Conservation (phyloP, 30 jellyfish, hydroid and myxozoan species). For the Aurelia sp. region DNA sequence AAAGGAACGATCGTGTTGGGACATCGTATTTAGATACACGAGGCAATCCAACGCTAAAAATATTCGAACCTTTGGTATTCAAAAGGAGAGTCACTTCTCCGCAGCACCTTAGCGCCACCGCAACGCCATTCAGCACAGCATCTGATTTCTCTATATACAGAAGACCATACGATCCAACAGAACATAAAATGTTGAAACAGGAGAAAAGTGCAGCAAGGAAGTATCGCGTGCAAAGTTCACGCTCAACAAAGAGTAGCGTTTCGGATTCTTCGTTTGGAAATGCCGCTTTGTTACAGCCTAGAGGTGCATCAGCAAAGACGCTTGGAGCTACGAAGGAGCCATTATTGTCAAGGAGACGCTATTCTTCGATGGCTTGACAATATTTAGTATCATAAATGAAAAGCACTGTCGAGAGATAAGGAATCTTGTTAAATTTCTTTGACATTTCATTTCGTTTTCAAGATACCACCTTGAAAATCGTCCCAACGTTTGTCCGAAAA, state of each 20-base stretch:
- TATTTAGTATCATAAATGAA: too few species aligned
- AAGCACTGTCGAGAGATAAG: too few species aligned
- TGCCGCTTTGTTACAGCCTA: neutral
- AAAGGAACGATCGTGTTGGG: conserved; percentile 64
- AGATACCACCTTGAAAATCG: too few species aligned
- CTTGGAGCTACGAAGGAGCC: neutral
- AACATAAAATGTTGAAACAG: neutral
- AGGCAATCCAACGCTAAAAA: conserved; percentile 62
- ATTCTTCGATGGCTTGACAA: neutral
- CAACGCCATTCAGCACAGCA: conserved; percentile 68
- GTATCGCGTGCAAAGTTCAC: neutral
- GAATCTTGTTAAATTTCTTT: too few species aligned
- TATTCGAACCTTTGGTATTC: conserved; percentile 29
- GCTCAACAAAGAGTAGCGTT: neutral
- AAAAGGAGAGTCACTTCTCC: conserved; percentile 27
- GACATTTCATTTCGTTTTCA: too few species aligned
- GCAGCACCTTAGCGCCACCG: conserved; percentile 32
- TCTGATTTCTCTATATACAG: conserved; percentile 57
- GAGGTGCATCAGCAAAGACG: conserved; percentile 4
- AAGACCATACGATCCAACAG: conserved; percentile 62
- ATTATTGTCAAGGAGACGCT: neutral
- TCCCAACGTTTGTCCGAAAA: too few species aligned
- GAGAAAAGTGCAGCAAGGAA: neutral
- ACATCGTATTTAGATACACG: conserved; percentile 41
- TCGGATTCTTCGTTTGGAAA: neutral